Evolutionary conservation across 2,113 vertebrate species (phyloP).

Genomic region (Sinocyclocheilus anophthalmus): DNA sequence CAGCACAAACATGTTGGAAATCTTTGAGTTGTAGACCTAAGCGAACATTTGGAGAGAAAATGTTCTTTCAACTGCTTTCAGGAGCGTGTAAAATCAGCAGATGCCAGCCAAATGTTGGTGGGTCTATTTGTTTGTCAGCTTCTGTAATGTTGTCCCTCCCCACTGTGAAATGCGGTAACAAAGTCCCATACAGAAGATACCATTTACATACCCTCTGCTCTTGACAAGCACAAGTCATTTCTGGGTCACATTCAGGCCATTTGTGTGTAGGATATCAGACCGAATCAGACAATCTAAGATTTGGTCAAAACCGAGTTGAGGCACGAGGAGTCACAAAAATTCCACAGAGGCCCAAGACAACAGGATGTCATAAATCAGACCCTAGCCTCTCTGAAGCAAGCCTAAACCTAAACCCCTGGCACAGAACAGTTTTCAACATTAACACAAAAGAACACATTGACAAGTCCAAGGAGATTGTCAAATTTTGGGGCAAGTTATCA

Average conservation of each 20-base stretch:
- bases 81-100: constrained; percentile 33
- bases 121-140: constrained; percentile 17
- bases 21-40: not conserved
- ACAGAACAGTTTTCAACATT: too few species aligned
- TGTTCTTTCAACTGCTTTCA: not conserved
- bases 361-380: too few species aligned
- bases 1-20: not conserved
- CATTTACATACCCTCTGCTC: constrained; percentile 5
- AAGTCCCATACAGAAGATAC: not conserved
- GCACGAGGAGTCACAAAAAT: too few species aligned
- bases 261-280: too few species aligned
- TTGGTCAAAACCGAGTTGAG: too few species aligned
- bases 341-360: too few species aligned
- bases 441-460: too few species aligned
- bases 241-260: constrained; percentile 49
- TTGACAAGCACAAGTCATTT: constrained; percentile 26
- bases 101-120: constrained; percentile 42
- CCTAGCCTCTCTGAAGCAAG: too few species aligned
- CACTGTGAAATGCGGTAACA: constrained; percentile 22
- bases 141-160: constrained; percentile 27
- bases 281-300: too few species aligned
- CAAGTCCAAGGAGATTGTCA: too few species aligned
- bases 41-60: not conserved
- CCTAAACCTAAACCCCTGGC: too few species aligned
- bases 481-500: too few species aligned